Evolutionary conservation across 2,888 invertebrate genomes (phyloP).

Genomic region (Rhagonycha fulva): DNA sequence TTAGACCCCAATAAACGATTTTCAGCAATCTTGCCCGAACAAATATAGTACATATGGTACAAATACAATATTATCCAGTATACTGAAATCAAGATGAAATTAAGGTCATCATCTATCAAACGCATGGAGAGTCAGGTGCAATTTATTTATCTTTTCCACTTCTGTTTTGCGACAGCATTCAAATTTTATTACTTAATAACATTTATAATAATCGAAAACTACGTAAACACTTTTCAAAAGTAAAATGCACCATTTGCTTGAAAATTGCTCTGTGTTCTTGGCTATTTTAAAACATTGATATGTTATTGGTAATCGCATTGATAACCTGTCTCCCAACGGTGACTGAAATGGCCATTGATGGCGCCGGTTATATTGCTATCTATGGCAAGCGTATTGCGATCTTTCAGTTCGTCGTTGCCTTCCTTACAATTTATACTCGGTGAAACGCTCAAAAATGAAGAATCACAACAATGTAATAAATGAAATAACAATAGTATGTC

Average conservation of each 20-base stretch:
- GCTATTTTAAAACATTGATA: background rate
- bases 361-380: background rate
- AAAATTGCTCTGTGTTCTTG: background rate
- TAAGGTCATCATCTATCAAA: background rate
- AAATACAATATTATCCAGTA: too few relatives aligned
- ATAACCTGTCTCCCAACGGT: background rate
- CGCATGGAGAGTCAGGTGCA: background rate
- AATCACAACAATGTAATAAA: background rate
- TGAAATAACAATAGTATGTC: background rate
- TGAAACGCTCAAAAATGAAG: background rate
- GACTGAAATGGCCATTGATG: background rate
- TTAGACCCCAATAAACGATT: too few relatives aligned
- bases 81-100: background rate
- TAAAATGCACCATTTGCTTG: background rate
- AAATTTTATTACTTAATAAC: background rate
- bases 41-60: too few relatives aligned
- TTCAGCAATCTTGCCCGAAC: too few relatives aligned
- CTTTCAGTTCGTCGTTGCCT: background rate
- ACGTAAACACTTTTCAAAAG: background rate
- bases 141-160: background rate
- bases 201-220: background rate
- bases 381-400: background rate
- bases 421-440: background rate
- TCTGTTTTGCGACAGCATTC: background rate
- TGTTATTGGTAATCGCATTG: background rate